Conservation (phyloP, 2,113 vertebrate species). For the Oncorhynchus tshawytscha region DNA sequence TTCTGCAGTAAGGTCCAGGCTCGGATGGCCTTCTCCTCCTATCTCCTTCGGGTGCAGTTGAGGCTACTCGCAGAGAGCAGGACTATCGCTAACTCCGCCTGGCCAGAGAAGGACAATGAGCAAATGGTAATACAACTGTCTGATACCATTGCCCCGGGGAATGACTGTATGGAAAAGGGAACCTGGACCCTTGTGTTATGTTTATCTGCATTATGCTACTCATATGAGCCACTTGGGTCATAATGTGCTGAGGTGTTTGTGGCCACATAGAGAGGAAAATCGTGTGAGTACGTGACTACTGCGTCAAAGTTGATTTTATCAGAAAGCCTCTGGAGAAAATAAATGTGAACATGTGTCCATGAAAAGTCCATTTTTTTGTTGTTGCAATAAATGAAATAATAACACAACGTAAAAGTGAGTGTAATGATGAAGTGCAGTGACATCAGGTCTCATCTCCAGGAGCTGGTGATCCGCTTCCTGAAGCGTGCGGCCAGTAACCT, state of each 20-base stretch:
- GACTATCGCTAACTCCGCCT: constrained; percentile 68
- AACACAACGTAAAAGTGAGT: background rate
- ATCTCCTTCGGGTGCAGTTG: constrained; percentile 87
- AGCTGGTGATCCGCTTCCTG: constrained; percentile 91
- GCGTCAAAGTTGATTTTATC: constrained; percentile 36
- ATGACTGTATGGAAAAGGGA: constrained; percentile 12
- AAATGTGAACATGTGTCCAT: constrained; percentile 7
- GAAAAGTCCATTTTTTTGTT: background rate
- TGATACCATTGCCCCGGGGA: constrained; percentile 3
- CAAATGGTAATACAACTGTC: constrained; percentile 84
- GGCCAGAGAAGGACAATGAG: constrained; percentile 84
- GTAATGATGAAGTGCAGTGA: constrained; percentile 12
- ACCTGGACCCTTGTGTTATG: constrained; percentile 36
- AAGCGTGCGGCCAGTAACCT: constrained; percentile 88
- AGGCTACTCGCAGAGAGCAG: constrained; percentile 82
- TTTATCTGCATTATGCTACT: constrained; percentile 38
- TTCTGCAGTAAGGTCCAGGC: constrained; percentile 91
- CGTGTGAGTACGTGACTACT: constrained; percentile 8
- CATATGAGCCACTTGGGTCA: constrained; percentile 31
- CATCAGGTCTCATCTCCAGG: constrained; percentile 67
- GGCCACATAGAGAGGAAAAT: constrained; percentile 44
- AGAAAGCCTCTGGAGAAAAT: constrained; percentile 54
- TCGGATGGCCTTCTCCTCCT: constrained; percentile 89
- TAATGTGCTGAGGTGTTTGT: constrained; percentile 48
- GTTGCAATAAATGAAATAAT: background rate